Conservation (phyloP, 2,797 vertebrate genomes). For the Sarcoramphus papa region DNA sequence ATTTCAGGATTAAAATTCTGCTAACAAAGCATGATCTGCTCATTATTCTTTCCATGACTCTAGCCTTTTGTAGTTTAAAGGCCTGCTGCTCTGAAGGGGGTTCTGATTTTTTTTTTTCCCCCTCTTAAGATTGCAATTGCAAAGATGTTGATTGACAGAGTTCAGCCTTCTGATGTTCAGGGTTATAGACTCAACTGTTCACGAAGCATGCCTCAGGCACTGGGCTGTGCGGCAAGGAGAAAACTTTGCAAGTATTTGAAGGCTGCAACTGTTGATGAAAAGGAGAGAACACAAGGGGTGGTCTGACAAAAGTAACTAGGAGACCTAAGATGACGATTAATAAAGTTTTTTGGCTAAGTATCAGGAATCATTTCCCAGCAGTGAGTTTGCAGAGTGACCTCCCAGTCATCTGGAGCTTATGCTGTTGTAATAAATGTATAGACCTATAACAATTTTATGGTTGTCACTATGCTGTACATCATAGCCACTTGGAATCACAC, state of each 20-base stretch:
- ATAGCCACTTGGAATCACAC: background rate
- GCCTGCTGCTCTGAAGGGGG: background rate
- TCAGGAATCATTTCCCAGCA: background rate
- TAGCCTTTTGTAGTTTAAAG: slow-evolving; percentile 42
- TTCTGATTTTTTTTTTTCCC: background rate
- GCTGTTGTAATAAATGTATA: background rate
- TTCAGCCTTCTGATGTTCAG: slow-evolving; percentile 34
- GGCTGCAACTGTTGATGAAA: background rate
- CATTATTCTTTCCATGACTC: slow-evolving; percentile 31
- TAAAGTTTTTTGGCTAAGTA: background rate
- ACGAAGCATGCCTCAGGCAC: background rate
- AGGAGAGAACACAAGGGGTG: background rate
- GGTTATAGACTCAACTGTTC: background rate
- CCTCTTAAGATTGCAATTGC: background rate
- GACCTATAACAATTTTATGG: background rate
- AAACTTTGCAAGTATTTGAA: slow-evolving; percentile 9
- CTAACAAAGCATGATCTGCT: slow-evolving; percentile 12
- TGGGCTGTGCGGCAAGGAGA: background rate
- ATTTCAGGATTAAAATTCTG: slow-evolving; percentile 46
- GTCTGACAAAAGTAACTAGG: background rate
- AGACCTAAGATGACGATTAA: background rate
- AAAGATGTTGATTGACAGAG: slow-evolving; percentile 40
- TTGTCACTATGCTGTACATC: background rate
- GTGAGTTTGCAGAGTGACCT: slow-evolving; percentile 7
- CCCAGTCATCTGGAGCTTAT: background rate